Evolutionary conservation across 2,113 vertebrate genomes (phyloP), one percentile per base, ranked within the genome.

Genomic region (Macquaria australasica): DNA sequence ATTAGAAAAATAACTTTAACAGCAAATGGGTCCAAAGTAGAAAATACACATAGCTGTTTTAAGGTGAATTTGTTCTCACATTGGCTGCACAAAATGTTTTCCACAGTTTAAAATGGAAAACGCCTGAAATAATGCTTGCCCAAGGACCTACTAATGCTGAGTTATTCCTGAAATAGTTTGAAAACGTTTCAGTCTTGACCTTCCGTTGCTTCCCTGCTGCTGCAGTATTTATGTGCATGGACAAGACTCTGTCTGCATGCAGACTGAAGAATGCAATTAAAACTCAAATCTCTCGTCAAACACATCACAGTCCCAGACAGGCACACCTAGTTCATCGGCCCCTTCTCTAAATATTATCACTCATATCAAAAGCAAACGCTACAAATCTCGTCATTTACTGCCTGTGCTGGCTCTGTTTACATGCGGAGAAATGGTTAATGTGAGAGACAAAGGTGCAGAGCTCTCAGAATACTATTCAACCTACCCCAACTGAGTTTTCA

Each of bases 361-460:
- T 95, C 94, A 93, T 95, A 94, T 95, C 94, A 90, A 95, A 95
- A 92, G 95, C 90, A 96, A 96, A 96, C 92, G 85, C 85, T 67
- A 87, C 92, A 94, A 91, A 94, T 88, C 88, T 84, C 80, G 83
- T 94, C 83, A 88, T 93, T 88, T 88, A 59, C 73, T 78, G 82
- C 74, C 81, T 37, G 71, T 10, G 77, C 84, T 2, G 53, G 64
- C 73, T 90, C 67, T 93, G 91, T 94, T 91, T 90, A 85, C 89
- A 71, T 10, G 56, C 48, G 4, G 83, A 68, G 78, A 77, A 77
- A 79, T 1, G 77, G 78, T 85, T 77, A 25, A 73, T 70, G 76
- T 71, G 78, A 69, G 68, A 81, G 69, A 78, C 73, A 25, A 88
- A 83, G 87, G 87, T 83, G 68, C 64, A 2, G 23, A 69, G 78